phyloP scores from a whole-genome alignment of 2,888 invertebrate species.

The Pollenia angustigena region DNA sequence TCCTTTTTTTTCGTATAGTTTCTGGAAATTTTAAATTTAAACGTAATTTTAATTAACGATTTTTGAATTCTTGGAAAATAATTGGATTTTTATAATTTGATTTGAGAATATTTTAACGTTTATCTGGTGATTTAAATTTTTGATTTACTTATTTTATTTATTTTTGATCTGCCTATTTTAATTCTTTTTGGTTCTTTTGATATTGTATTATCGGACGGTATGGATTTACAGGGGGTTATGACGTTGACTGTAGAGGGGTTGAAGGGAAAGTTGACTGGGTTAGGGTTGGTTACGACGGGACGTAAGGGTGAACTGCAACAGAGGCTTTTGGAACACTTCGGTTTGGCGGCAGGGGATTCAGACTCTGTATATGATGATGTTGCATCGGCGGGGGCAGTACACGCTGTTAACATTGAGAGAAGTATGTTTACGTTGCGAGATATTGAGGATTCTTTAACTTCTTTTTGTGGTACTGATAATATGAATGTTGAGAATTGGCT shows the following conservation, averaged over 20 bases:
- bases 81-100: no score
- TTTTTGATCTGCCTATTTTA: neutral
- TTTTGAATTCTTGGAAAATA: no score
- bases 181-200: neutral
- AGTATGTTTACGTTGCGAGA: no score
- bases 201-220: neutral
- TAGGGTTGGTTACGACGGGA: constrained; percentile 46
- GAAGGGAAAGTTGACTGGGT: constrained; percentile 41
- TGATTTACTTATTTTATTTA: no score
- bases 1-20: neutral
- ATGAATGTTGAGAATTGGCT: no score
- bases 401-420: no score
- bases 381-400: neutral
- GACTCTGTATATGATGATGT: neutral
- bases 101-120: neutral
- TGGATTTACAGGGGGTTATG: constrained; percentile 50
- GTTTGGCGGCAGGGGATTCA: no score
- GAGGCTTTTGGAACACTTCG: constrained; percentile 44
- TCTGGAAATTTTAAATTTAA: no score
- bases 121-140: neutral
- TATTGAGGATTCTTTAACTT: no score
- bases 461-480: no score
- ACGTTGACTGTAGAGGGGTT: constrained; percentile 55
- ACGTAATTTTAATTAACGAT: no score
- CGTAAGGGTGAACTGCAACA: constrained; percentile 47